phyloP scores from a whole-genome alignment of 2,797 vertebrate species.

The Takifugu rubripes region DNA sequence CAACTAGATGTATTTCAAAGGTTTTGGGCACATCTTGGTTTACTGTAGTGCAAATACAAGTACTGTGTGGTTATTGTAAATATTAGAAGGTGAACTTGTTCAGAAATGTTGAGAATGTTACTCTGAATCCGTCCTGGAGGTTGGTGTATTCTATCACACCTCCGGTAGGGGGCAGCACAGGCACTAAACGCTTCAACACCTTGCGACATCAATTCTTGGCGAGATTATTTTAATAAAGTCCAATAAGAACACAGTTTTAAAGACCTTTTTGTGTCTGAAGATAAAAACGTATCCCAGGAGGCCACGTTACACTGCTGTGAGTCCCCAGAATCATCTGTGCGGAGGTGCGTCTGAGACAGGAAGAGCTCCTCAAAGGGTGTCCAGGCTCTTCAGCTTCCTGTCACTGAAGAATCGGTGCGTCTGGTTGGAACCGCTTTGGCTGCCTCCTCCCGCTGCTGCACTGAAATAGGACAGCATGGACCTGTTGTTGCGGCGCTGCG shows the following conservation, averaged over 20 bases:
- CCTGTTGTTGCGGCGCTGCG: constrained; percentile 61
- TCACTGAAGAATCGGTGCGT: constrained; percentile 68
- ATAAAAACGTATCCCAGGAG: neutral
- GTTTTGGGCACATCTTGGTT: neutral
- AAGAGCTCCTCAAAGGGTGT: constrained; percentile 51
- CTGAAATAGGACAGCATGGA: constrained; percentile 78
- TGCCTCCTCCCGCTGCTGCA: constrained; percentile 31
- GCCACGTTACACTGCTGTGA: neutral
- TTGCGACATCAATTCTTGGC: neutral
- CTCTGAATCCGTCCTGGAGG: neutral
- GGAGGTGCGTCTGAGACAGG: neutral
- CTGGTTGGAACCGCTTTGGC: constrained; percentile 25
- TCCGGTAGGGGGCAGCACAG: constrained; percentile 40
- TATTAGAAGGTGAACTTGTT: neutral
- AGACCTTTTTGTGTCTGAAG: constrained; percentile 16
- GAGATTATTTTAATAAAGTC: neutral
- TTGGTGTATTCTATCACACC: neutral
- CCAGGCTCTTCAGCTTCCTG: constrained; percentile 55
- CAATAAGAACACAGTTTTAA: constrained; percentile 14
- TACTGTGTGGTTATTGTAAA: too few relatives aligned
- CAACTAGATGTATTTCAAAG: neutral
- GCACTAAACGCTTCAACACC: constrained; percentile 13
- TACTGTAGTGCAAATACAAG: too few relatives aligned
- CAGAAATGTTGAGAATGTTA: neutral
- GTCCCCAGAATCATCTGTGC: neutral